Conservation (phyloP, 2,113 vertebrate species). For the Anguilla rostrata region DNA sequence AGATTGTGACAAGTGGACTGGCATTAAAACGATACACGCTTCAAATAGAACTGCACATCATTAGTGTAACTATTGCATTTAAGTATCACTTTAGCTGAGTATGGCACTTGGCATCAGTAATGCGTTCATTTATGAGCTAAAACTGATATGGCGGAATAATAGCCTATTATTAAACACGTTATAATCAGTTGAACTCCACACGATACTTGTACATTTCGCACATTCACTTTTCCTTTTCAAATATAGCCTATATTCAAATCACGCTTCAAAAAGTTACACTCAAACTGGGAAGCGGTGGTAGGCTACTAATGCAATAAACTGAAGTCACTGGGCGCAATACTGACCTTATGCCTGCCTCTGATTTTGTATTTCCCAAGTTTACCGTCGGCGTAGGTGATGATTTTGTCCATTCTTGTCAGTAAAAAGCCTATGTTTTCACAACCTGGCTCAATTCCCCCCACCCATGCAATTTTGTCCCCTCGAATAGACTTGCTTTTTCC, state of each 20-base stretch:
- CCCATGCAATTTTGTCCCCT: slow-evolving; percentile 63
- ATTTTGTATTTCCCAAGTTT: slow-evolving; percentile 63
- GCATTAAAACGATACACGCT: too few relatives aligned
- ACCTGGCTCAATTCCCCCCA: slow-evolving; percentile 56
- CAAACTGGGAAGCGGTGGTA: neutral
- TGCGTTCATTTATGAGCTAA: too few relatives aligned
- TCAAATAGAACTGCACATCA: too few relatives aligned
- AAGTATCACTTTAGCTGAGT: too few relatives aligned
- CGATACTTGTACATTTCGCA: too few relatives aligned
- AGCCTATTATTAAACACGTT: too few relatives aligned
- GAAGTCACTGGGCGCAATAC: slow-evolving; percentile 27
- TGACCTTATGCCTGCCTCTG: slow-evolving; percentile 64
- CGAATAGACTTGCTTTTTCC: slow-evolving; percentile 52
- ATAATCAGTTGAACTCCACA: too few relatives aligned
- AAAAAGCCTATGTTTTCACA: slow-evolving; percentile 60
- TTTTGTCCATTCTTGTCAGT: slow-evolving; percentile 58
- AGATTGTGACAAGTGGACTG: too few relatives aligned
- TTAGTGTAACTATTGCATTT: too few relatives aligned
- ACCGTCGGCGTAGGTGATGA: slow-evolving; percentile 59
- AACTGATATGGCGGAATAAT: too few relatives aligned
- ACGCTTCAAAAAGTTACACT: neutral
- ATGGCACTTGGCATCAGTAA: too few relatives aligned
- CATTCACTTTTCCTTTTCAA: too few relatives aligned
- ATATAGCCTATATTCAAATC: neutral
- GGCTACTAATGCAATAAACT: neutral